A percentile compares a stretch with the other conserved stretches of the same genome.
Evolutionary conservation across 2,797 vertebrate species (phyloP).

Genomic region (Eutrigla gurnardus): DNA sequence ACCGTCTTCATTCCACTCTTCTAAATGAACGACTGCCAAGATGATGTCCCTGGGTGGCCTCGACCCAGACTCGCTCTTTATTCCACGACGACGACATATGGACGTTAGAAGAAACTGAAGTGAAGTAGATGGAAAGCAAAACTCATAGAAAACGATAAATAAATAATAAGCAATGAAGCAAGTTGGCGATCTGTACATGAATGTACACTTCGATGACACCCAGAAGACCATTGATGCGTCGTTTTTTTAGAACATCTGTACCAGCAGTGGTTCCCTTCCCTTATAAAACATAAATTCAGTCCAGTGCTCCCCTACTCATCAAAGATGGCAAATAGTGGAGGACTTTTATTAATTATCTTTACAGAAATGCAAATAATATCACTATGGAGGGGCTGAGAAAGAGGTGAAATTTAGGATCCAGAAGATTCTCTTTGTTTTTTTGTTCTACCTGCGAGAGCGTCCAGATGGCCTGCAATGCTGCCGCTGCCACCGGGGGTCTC

Average conservation of each 20-base stretch:
- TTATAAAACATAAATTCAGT: neutral
- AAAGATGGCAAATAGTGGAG: neutral
- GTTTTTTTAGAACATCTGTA: neutral
- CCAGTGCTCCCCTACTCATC: neutral
- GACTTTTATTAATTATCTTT: neutral
- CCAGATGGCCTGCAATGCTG: slow-evolving; percentile 54
- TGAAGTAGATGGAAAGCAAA: neutral
- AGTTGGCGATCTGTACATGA: too few relatives aligned
- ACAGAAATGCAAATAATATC: neutral
- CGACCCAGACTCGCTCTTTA: neutral
- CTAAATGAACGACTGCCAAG: neutral
- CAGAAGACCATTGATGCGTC: too few relatives aligned
- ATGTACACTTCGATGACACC: too few relatives aligned
- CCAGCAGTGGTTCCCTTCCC: neutral
- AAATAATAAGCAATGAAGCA: too few relatives aligned
- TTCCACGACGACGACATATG: neutral
- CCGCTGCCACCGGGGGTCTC: slow-evolving; percentile 18
- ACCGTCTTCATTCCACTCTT: neutral
- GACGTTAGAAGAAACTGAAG: neutral
- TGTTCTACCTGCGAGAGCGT: slow-evolving; percentile 10
- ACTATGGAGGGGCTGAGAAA: neutral
- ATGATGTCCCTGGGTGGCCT: neutral
- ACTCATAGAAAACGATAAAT: neutral
- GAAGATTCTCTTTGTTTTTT: neutral
- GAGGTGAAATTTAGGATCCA: neutral